Percentiles rank a stretch among this genome's conserved stretches.
Conservation (phyloP, 2,888 invertebrate genomes). For the Heliothis peltigera region DNA sequence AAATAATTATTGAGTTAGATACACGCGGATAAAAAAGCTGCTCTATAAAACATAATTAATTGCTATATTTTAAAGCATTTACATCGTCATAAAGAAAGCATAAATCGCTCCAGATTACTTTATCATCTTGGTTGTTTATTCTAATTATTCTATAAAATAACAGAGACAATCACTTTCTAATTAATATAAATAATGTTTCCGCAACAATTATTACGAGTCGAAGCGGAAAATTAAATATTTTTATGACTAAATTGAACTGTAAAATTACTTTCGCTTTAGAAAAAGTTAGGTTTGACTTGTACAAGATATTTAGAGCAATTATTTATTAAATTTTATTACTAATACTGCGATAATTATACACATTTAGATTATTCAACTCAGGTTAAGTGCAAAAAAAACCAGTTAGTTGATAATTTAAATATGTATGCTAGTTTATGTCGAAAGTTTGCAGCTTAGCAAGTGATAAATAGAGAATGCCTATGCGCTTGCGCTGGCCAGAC, state of each 20-base stretch:
- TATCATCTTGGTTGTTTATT: slow-evolving; percentile 17
- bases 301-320: neutral
- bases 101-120: slow-evolving; percentile 7
- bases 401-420: too few species aligned
- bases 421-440: neutral
- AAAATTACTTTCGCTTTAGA: slow-evolving; percentile 13
- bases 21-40: slow-evolving; percentile 9
- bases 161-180: slow-evolving; percentile 28
- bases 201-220: slow-evolving; percentile 8
- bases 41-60: slow-evolving; percentile 8
- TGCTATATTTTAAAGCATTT: slow-evolving; percentile 14
- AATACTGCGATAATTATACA: neutral
- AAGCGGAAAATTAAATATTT: slow-evolving; percentile 28
- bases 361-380: neutral
- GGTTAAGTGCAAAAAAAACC: neutral
- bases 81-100: slow-evolving; percentile 6
- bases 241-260: slow-evolving; percentile 8
- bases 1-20: neutral
- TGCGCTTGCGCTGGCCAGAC: neutral
- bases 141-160: slow-evolving; percentile 8
- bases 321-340: neutral
- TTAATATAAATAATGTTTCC: slow-evolving; percentile 22
- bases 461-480: neutral
- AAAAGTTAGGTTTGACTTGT: neutral
- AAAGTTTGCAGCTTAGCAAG: neutral